A percentile compares a stretch with the other conserved stretches of the same genome.
phyloP scores from a whole-genome alignment of 2,113 vertebrate genomes.

The Antidorcas marsupialis region DNA sequence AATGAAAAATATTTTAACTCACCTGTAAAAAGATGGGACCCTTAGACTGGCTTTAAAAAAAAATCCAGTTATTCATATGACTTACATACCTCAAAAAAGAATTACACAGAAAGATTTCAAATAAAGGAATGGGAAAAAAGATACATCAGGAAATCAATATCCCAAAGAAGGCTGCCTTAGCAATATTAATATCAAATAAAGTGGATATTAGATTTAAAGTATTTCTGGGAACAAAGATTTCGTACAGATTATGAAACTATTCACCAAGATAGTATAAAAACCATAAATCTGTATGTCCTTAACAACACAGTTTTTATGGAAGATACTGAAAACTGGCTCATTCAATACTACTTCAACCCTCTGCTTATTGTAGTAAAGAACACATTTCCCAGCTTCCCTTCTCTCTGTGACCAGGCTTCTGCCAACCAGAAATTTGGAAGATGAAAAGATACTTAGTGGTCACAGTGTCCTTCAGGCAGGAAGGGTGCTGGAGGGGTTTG shows the following conservation, averaged over 20 bases:
- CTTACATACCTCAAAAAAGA: background rate
- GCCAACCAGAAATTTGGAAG: background rate
- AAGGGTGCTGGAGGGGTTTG: background rate
- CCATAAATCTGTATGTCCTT: background rate
- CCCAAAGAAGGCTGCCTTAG: background rate
- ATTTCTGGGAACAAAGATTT: slow-evolving; percentile 9
- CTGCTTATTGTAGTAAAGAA: background rate
- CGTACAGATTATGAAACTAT: background rate
- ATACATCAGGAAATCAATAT: background rate
- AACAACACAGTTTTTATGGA: background rate
- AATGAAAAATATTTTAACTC: background rate
- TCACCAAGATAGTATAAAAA: background rate
- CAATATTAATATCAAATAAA: background rate
- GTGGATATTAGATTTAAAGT: background rate
- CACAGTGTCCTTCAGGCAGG: background rate
- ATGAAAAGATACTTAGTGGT: background rate
- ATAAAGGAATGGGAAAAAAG: background rate
- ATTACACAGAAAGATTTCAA: background rate
- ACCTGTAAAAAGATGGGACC: background rate
- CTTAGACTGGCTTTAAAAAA: background rate
- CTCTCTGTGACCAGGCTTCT: background rate
- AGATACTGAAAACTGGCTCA: background rate
- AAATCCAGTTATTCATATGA: background rate
- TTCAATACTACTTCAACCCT: background rate
- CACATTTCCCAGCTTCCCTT: background rate